Evolutionary conservation across 1,140 invertebrate genomes (phyloP).

Genomic region (Bombus ignitus): DNA sequence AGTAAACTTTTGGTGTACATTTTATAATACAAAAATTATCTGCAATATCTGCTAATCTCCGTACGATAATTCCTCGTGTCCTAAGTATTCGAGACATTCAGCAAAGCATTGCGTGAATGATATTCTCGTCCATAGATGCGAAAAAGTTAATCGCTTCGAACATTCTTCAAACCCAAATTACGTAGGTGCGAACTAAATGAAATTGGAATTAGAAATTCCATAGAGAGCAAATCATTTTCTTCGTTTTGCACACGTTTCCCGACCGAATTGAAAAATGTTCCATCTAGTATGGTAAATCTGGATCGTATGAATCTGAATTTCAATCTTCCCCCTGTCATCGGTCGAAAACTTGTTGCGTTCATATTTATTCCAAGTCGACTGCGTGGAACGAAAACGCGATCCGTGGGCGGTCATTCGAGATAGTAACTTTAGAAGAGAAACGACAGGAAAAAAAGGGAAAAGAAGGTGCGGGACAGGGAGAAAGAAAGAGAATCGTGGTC

Average conservation of each 20-base stretch:
- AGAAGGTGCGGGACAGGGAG: not conserved
- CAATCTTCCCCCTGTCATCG: constrained; percentile 4
- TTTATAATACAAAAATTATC: no score
- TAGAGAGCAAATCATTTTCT: no score
- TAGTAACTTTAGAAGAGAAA: constrained; percentile 4
- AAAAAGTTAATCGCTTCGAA: no score
- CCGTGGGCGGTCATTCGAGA: constrained; percentile 11
- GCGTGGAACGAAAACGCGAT: not conserved
- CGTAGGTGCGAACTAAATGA: no score
- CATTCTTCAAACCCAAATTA: no score
- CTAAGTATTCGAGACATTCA: no score
- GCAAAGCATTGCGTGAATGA: no score
- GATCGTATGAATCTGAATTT: not conserved
- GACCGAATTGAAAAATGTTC: not conserved
- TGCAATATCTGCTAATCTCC: no score
- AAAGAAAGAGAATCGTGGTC: constrained; percentile 7
- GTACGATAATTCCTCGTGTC: no score
- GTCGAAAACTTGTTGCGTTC: constrained; percentile 42
- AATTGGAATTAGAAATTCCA: no score
- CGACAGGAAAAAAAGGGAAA: not conserved
- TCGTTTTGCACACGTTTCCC: not conserved
- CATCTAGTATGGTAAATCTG: not conserved
- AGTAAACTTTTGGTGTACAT: not conserved
- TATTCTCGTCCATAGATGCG: no score
- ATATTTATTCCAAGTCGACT: constrained; percentile 13